These are phyloP conservation scores for Hipposideros larvatus DNA, from an alignment of 2,797 vertebrate genomes.

Conservation along the genomic window DNA sequence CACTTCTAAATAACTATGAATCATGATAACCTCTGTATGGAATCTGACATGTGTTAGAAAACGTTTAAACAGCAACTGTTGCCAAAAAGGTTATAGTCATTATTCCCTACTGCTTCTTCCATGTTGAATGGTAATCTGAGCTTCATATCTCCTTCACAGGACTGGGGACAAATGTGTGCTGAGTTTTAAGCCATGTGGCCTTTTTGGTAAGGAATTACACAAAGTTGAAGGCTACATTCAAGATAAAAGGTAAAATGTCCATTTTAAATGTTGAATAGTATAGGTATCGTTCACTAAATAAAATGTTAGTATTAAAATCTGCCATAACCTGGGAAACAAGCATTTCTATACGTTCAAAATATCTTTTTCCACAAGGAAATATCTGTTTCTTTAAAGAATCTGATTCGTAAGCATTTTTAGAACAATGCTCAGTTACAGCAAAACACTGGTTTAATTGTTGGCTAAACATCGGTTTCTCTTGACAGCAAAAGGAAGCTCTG, in stretches of 20 bases:
- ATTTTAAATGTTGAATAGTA: background rate
- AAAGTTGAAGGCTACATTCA: conserved; percentile 99
- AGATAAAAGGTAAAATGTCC: conserved; percentile 95
- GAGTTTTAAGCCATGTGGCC: conserved; percentile 96
- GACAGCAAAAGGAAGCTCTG: conserved; percentile 97
- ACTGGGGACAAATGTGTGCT: conserved; percentile 96
- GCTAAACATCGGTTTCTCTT: conserved; percentile 65
- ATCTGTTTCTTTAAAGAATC: conserved; percentile 11
- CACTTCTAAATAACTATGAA: background rate
- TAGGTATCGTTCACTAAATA: background rate
- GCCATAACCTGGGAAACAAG: background rate
- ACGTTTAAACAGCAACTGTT: background rate
- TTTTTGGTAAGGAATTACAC: conserved; percentile 98
- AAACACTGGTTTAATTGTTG: conserved; percentile 22
- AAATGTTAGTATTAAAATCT: background rate
- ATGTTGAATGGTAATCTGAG: conserved; percentile 52
- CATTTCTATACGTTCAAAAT: background rate
- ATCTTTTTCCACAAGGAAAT: background rate
- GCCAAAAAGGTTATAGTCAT: background rate
- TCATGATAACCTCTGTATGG: background rate
- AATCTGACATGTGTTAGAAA: background rate
- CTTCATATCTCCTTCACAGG: conserved; percentile 88
- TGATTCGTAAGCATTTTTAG: background rate
- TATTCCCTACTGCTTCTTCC: background rate
- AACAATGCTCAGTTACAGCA: background rate